phyloP scores from a whole-genome alignment of 2,888 invertebrate species.

The Chorisops tibialis region DNA sequence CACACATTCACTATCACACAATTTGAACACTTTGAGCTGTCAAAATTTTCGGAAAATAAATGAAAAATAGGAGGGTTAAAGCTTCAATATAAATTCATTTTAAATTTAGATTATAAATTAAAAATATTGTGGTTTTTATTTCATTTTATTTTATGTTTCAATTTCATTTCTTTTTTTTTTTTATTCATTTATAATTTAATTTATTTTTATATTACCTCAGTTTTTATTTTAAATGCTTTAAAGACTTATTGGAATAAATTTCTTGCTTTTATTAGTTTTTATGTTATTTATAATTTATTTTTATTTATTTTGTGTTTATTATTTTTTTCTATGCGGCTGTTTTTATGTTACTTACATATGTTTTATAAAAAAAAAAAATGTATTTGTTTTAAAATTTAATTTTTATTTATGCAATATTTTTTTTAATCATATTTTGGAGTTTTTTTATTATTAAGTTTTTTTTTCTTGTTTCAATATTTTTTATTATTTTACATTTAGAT shows the following conservation, averaged over 20 bases:
- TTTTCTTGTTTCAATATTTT: not conserved
- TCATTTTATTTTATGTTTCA: slow-evolving; percentile 11
- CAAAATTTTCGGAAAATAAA: not conserved
- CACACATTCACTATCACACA: slow-evolving; percentile 3
- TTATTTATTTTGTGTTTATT: not conserved
- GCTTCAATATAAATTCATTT: not conserved
- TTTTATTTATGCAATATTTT: slow-evolving; percentile 3
- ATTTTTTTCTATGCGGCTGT: slow-evolving; percentile 17
- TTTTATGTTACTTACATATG: slow-evolving; percentile 14
- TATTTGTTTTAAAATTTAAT: slow-evolving; percentile 1
- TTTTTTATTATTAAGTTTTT: slow-evolving; percentile 1
- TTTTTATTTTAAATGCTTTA: slow-evolving; percentile 11
- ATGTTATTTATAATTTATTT: not conserved
- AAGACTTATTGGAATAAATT: slow-evolving; percentile 22
- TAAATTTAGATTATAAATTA: slow-evolving; percentile 17
- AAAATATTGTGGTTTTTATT: slow-evolving; percentile 19
- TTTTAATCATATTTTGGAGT: slow-evolving; percentile 5
- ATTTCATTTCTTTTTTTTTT: slow-evolving; percentile 8
- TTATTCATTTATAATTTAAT: slow-evolving; percentile 5
- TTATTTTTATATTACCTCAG: slow-evolving; percentile 7
- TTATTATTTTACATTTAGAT: slow-evolving; percentile 7
- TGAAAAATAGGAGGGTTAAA: too few species aligned
- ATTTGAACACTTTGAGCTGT: slow-evolving; percentile 24
- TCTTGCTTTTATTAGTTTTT: too few species aligned
- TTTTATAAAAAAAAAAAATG: slow-evolving; percentile 14